A percentile compares a stretch with the other conserved stretches of the same genome.
Evolutionary conservation across 2,888 invertebrate genomes (phyloP).

Genomic region (Spodoptera exigua): DNA sequence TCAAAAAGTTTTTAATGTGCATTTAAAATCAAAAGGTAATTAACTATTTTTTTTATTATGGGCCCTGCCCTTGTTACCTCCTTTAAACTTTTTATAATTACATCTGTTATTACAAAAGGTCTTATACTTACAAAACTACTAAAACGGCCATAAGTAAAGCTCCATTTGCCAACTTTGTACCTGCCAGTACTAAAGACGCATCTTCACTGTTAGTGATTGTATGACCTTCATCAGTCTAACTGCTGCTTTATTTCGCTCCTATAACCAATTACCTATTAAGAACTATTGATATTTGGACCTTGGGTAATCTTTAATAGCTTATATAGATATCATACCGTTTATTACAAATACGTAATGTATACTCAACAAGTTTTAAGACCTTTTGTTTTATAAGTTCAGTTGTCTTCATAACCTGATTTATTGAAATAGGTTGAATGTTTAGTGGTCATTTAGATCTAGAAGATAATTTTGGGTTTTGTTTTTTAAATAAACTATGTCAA

Average conservation of each 20-base stretch:
- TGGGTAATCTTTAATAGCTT: conserved; percentile 31
- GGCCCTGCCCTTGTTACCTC: neutral
- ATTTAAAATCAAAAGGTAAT: too few relatives aligned
- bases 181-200: conserved; percentile 16
- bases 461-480: too few relatives aligned
- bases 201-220: conserved; percentile 30
- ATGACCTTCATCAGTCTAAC: conserved; percentile 19
- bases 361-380: conserved; percentile 21
- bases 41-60: too few relatives aligned
- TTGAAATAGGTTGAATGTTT: too few relatives aligned
- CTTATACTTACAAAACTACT: conserved; percentile 32
- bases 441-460: too few relatives aligned
- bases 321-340: neutral
- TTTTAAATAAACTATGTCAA: too few relatives aligned
- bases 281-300: conserved; percentile 42
- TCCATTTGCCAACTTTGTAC: conserved; percentile 33
- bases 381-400: conserved; percentile 10
- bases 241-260: conserved; percentile 19
- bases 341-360: neutral
- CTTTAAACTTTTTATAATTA: conserved; percentile 5
- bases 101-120: conserved; percentile 13
- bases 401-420: conserved; percentile 2
- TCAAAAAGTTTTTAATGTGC: too few relatives aligned
- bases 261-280: conserved; percentile 21
- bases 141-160: conserved; percentile 28